Evolutionary conservation across 2,797 vertebrate species (phyloP).

Genomic region (Crax fasciolata): DNA sequence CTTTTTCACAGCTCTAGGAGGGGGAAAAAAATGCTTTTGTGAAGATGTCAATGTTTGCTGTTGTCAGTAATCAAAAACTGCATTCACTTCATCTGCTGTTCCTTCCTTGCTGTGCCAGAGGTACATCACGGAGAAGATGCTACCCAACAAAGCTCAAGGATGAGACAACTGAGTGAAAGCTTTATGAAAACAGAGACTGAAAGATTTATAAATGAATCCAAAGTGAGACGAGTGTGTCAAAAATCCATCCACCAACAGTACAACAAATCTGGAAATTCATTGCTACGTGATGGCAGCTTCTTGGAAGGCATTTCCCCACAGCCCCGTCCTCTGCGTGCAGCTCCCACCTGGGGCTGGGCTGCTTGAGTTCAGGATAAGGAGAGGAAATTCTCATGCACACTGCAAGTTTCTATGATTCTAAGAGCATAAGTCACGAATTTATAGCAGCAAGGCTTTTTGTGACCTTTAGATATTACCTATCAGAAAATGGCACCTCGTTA

Average conservation of each 20-base stretch:
- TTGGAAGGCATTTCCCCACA: rapidly evolving
- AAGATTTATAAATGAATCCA: conserved; percentile 39
- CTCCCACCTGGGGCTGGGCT: background rate
- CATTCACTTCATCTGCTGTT: conserved; percentile 9
- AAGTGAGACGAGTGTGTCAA: background rate
- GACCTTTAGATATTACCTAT: conserved; percentile 43
- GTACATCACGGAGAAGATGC: conserved; percentile 25
- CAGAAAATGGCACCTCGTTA: conserved; percentile 47
- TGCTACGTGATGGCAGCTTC: background rate
- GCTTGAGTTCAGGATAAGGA: background rate
- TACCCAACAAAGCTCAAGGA: conserved; percentile 31
- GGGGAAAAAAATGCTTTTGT: background rate
- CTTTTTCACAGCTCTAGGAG: background rate
- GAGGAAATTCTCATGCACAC: background rate
- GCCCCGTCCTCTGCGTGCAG: background rate
- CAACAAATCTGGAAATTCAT: background rate
- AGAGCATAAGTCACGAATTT: background rate
- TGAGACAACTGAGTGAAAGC: conserved; percentile 46
- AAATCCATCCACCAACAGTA: background rate
- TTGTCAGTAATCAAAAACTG: background rate
- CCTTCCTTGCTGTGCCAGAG: conserved; percentile 10
- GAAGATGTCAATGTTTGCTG: background rate
- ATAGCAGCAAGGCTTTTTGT: conserved; percentile 40
- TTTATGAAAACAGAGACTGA: conserved; percentile 28
- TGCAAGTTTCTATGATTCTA: background rate